A percentile compares a stretch with the other conserved stretches of the same genome.
Evolutionary conservation across 2,797 vertebrate species (phyloP).

Genomic region (Leptodactylus fallax): DNA sequence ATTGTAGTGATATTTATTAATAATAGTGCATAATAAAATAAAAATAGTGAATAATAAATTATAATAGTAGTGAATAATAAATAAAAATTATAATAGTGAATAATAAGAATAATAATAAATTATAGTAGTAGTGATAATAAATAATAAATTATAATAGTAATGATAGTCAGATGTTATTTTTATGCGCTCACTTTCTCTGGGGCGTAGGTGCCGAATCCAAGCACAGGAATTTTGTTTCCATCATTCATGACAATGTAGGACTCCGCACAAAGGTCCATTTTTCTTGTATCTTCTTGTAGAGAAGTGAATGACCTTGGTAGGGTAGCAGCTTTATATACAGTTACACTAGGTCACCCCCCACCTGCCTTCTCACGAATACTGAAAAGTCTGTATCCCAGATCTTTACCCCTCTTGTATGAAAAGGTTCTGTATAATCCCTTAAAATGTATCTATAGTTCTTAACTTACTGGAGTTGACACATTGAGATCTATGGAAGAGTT

Average conservation of each 20-base stretch:
- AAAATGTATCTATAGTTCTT: no score
- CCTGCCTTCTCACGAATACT: neutral
- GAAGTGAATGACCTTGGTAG: neutral
- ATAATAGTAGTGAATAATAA: neutral
- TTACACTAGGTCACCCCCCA: neutral
- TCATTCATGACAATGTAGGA: slow-evolving; percentile 44
- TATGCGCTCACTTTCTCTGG: slow-evolving; percentile 49
- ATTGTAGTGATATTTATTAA: neutral
- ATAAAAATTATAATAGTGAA: neutral
- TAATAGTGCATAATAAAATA: neutral
- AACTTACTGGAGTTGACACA: no score
- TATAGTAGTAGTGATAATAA: neutral
- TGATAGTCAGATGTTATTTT: neutral
- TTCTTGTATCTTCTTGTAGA: neutral
- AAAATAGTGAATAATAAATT: neutral
- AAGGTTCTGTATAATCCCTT: no score
- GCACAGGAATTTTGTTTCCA: slow-evolving; percentile 60
- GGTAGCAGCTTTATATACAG: neutral
- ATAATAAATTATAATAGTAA: neutral
- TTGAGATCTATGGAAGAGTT: no score
- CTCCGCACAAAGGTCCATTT: slow-evolving; percentile 40
- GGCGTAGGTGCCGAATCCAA: slow-evolving; percentile 60
- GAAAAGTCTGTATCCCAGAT: neutral
- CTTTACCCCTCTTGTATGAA: no score
- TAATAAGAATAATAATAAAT: neutral